phyloP scores from a whole-genome alignment of 2,888 invertebrate genomes.

The Asteroscopus sphinx region DNA sequence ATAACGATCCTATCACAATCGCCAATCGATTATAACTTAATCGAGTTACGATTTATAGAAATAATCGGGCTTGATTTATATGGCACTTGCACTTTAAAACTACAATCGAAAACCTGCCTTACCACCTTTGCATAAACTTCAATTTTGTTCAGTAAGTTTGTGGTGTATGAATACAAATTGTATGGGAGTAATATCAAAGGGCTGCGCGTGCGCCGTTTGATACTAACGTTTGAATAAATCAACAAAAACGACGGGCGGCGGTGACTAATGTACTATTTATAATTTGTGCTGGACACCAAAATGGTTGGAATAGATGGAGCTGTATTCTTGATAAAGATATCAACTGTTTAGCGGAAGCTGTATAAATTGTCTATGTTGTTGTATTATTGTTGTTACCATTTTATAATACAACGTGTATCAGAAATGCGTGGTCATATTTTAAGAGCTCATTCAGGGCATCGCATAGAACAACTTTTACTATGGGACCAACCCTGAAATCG shows the following conservation, averaged over 20 bases:
- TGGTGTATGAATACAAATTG: slow-evolving; percentile 82
- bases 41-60: slow-evolving; percentile 89
- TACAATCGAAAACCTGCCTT: slow-evolving; percentile 51
- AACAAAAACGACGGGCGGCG: slow-evolving; percentile 88
- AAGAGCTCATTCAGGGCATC: no score
- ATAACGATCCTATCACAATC: slow-evolving; percentile 74
- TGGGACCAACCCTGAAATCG: no score
- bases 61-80: slow-evolving; percentile 88
- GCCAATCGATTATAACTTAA: slow-evolving; percentile 87
- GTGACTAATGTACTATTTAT: slow-evolving; percentile 83
- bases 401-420: no score
- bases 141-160: slow-evolving; percentile 46
- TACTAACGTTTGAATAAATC: slow-evolving; percentile 87
- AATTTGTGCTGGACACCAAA: slow-evolving; percentile 69
- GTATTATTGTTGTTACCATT: no score
- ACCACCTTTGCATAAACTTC: slow-evolving; percentile 41
- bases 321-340: slow-evolving; percentile 4
- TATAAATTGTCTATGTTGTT: no score
- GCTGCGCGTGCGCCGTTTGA: slow-evolving; percentile 79
- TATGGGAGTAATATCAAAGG: slow-evolving; percentile 85
- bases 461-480: no score
- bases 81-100: slow-evolving; percentile 58
- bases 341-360: not conserved
- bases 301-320: slow-evolving; percentile 57
- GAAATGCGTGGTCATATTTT: no score